These are phyloP conservation scores for Silvanus unidentatus DNA, from an alignment of 2,888 invertebrate genomes.

Conservation along the genomic window DNA sequence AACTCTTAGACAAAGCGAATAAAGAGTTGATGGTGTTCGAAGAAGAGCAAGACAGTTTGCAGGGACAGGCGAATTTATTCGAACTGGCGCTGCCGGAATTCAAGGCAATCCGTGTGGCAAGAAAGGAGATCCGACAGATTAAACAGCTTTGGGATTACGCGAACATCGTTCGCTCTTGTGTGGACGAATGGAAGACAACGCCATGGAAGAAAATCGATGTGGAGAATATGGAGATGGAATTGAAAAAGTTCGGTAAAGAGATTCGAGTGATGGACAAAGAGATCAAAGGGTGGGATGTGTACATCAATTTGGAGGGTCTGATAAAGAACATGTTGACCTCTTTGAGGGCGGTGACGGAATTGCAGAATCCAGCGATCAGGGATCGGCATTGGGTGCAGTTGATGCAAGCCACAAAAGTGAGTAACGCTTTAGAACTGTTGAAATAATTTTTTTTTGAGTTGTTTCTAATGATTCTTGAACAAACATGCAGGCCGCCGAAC, in stretches of 20 bases:
- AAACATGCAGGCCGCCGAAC: conserved; percentile 24
- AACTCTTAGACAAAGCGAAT: conserved; percentile 63
- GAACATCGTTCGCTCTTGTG: conserved; percentile 69
- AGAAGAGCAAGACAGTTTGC: conserved; percentile 58
- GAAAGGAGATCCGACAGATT: conserved; percentile 68
- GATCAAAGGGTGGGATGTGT: conserved; percentile 73
- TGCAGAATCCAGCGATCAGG: conserved; percentile 90
- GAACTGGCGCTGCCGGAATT: conserved; percentile 83
- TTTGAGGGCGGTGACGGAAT: conserved; percentile 82
- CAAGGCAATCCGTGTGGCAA: conserved; percentile 65
- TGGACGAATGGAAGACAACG: conserved; percentile 90
- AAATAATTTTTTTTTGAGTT: too few species aligned
- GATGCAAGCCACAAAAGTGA: conserved; percentile 84
- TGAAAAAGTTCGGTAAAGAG: conserved; percentile 83
- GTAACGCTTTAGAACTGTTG: too few species aligned
- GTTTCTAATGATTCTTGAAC: not conserved
- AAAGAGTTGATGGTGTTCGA: conserved; percentile 62
- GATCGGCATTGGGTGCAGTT: conserved; percentile 92
- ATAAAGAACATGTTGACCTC: conserved; percentile 93
- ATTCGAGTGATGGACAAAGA: conserved; percentile 75
- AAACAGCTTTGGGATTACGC: conserved; percentile 91
- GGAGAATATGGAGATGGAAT: conserved; percentile 91
- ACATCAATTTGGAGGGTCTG: conserved; percentile 65
- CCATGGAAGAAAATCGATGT: conserved; percentile 92
- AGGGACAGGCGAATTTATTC: conserved; percentile 73